Evolutionary conservation across 1,140 invertebrate species (phyloP), one percentile per base, ranked within the genome.

Genomic region (Leptinotarsa lineolata): DNA sequence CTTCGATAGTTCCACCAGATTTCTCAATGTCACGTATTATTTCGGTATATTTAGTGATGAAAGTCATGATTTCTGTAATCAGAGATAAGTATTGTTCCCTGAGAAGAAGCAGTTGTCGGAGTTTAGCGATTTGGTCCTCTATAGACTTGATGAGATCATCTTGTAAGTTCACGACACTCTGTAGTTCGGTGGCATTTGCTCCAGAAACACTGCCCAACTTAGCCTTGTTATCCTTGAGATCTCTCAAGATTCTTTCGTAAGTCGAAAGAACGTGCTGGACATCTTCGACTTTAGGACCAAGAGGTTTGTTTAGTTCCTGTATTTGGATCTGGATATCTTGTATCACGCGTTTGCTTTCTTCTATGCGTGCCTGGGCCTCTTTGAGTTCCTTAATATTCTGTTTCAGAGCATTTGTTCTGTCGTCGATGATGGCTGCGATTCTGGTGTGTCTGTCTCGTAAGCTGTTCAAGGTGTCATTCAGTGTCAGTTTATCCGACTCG

Each of bases 31-130:
- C 92, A 18, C 91, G 88, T 1, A 97, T 91, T 12, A 96, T 89
- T 81, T 94, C 92, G 0, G 93, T 94, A 81, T 96, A 96, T 81
- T 95, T 95, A 22, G 91, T 89, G 30, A 97, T 92, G 76, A 96
- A 94, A 6, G 91, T 92, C 79, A 92, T 91, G 63, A 97, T 95
- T 83, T 97, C 95, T 59, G 92, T 92, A 24, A 96, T 91, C 6
- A 97, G 83, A 1, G 92, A 90, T 61, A 95, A 90, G 81, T 94
- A 97, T 78, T 97, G 94, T 83, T 98, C 94, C 45, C 95, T 88
- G 0, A 96, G 81, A 0, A 94, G 80, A 2, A 97, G 81, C 0
- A 95, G 85, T 76, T 94, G 92, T 74, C 93, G 89, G 1, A 95
- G 84, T 83, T 90, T 91, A 0, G 91, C 90, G 74, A 95, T 92